Evolutionary conservation across 1,140 invertebrate species (phyloP), one percentile per base, ranked within the genome.

Genomic region (Dysdera silvatica): DNA sequence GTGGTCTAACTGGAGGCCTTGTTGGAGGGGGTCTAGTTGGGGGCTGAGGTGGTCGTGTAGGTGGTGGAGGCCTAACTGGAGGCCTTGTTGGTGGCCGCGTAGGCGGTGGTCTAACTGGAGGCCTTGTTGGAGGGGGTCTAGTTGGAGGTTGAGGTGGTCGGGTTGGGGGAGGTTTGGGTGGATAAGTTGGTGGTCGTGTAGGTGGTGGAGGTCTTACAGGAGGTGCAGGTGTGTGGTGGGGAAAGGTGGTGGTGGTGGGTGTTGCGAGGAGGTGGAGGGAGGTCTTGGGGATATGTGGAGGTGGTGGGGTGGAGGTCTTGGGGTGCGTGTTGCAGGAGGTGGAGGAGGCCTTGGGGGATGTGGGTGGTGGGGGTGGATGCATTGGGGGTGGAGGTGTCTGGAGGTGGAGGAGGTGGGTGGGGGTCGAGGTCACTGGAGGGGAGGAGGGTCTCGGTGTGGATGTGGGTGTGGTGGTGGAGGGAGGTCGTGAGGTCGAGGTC

Each of bases 271-370:
- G 24, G n/a, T 1, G 40, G 20, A 16, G 41, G 23, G 41, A 26
- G 41, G 55, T 47, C 29, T 60, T 23, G 55, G 47, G 59, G 18
- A 24, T 24, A 37, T 48, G 59, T 31, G 20, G 23, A 37, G 52
- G 40, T 7, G 45, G 14, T 18, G 57, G 4, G 24, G 37, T 23
- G n/a, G 24, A 10, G 18, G 33, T 12, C 8, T n/a, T 8, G 18
- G 24, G 1, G 7, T 3, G 8, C n/a, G 26, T 12, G 18, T 20
- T 41, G 5, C 12, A 5, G 48, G 54, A 28, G 54, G 35, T 16
- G 24, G 35, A n/a, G 54, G 54, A 28, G 37, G 24, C 31, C 23
- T 33, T 12, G 3, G 41, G 2, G 29, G 55, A 55, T 45, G 48
- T 33, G 6, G 8, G 7, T 0, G 29, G 23, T 16, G 55, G 55